Evolutionary conservation across 1,140 invertebrate genomes (phyloP).

Genomic region (Sycobia sp.): DNA sequence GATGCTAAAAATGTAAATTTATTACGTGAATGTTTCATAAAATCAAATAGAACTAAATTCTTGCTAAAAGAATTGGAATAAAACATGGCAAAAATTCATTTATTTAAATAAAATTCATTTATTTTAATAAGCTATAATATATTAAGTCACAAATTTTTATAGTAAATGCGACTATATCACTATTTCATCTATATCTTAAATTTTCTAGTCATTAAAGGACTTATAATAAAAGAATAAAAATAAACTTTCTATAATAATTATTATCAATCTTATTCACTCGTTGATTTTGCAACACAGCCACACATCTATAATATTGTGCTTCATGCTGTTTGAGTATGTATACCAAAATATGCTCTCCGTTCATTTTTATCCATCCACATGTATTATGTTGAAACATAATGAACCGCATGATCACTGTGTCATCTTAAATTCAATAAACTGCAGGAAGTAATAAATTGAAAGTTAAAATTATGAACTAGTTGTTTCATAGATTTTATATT

Average conservation of each 20-base stretch:
- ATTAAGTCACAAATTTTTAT: constrained; percentile 19
- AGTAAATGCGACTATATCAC: constrained; percentile 15
- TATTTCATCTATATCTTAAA: constrained; percentile 14
- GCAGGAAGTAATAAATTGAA: too few relatives aligned
- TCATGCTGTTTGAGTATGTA: too few relatives aligned
- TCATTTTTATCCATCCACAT: too few relatives aligned
- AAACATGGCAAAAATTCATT: constrained; percentile 20
- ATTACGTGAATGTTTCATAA: constrained; percentile 14
- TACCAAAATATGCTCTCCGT: too few relatives aligned
- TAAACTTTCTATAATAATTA: constrained; percentile 30
- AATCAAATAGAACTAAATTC: constrained; percentile 8
- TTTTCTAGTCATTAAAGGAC: constrained; percentile 16
- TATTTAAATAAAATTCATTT: constrained; percentile 23
- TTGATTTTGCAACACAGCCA: neutral
- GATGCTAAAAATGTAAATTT: constrained; percentile 22
- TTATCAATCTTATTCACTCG: constrained; percentile 8
- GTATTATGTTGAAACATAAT: too few relatives aligned
- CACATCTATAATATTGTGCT: neutral
- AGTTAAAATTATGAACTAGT: too few relatives aligned
- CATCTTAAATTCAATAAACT: too few relatives aligned
- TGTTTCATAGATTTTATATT: too few relatives aligned
- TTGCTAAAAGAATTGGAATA: constrained; percentile 1
- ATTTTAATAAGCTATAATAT: too few relatives aligned
- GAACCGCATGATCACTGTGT: constrained; percentile 5
- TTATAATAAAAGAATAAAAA: constrained; percentile 33